These are phyloP conservation scores for Xenops minutus DNA, from an alignment of 2,797 vertebrate genomes.

Conservation along the genomic window DNA sequence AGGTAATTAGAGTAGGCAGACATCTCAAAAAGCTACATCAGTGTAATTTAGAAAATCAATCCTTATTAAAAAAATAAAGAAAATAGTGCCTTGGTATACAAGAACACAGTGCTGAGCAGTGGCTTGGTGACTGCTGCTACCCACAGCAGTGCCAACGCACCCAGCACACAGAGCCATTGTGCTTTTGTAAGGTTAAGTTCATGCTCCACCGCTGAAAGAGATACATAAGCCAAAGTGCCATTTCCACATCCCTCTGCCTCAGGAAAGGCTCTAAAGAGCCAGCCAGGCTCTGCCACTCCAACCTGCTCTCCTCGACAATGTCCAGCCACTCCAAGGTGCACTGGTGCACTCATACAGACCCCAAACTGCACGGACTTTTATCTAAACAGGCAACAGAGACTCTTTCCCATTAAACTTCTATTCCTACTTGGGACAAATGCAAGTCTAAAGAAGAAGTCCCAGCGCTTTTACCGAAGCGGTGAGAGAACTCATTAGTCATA, in stretches of 20 bases:
- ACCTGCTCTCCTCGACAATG: not conserved
- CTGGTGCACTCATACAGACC: not conserved
- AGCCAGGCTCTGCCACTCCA: not conserved
- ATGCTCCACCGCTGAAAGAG: not conserved
- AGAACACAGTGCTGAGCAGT: not conserved
- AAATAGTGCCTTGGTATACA: not conserved
- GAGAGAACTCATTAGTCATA: not conserved
- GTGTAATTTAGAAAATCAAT: not conserved
- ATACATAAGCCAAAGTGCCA: not conserved
- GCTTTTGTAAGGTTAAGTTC: not conserved
- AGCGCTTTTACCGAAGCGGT: not conserved
- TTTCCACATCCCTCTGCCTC: not conserved
- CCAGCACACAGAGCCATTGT: not conserved
- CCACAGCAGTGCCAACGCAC: not conserved
- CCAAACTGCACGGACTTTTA: accelerated
- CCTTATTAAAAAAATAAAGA: not conserved
- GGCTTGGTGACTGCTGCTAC: not conserved
- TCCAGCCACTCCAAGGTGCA: not conserved
- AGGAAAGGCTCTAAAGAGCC: not conserved
- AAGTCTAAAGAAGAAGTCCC: not conserved
- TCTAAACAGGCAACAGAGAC: not conserved
- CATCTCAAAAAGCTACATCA: not conserved
- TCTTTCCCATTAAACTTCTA: not conserved
- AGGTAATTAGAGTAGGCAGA: not conserved
- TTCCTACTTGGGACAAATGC: not conserved